Evolutionary conservation across 2,888 invertebrate genomes (phyloP), one percentile per base, ranked within the genome.

Genomic region (Drosophila mimetica): DNA sequence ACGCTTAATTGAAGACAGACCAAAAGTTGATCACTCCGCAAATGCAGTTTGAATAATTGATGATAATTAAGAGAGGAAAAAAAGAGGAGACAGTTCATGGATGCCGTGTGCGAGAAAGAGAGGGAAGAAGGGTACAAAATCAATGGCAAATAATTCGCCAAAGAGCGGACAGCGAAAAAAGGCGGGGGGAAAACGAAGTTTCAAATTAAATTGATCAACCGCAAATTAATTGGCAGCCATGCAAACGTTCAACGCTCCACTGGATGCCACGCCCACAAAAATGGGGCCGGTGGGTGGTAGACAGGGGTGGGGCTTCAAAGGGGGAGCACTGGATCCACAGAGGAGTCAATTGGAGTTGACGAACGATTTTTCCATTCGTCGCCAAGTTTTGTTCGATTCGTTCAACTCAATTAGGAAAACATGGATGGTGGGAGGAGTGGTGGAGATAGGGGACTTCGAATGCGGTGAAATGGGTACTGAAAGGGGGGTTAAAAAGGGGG

Each of bases 181-280:
- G 16, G 25, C 25, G 54, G 50, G 46, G 69, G 72, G 59, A 64
- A 77, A 76, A 80, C 74, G 83, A 73, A 79, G 78, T 76, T 81
- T 61, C 86, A 89, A 90, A 91, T 91, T 91, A 89, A 91, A 91
- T 91, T 91, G 90, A 91, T 90, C 89, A 90, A 91, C 90, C 90
- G 90, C 91, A 91, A 91, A 90, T 90, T 90, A 91, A 91, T 91
- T 91, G 91, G 78, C 80, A 76, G 86, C 76, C 88, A 84, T 85
- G 83, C 79, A 82, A 83, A 71, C 80, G 86, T 71, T 77, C 73
- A 76, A 71, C 59, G 64, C 69, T 71, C 64, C 57, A 64, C 30
- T 58, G 71, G 32, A 60, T 48, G 50, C 65, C 64, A 39, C 52
- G 44, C 22, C 53, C 58, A 9, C 63, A 2, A 46, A 46, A 14